Conservation (phyloP, 2,113 vertebrate species). For the Heterotilapia buettikoferi region DNA sequence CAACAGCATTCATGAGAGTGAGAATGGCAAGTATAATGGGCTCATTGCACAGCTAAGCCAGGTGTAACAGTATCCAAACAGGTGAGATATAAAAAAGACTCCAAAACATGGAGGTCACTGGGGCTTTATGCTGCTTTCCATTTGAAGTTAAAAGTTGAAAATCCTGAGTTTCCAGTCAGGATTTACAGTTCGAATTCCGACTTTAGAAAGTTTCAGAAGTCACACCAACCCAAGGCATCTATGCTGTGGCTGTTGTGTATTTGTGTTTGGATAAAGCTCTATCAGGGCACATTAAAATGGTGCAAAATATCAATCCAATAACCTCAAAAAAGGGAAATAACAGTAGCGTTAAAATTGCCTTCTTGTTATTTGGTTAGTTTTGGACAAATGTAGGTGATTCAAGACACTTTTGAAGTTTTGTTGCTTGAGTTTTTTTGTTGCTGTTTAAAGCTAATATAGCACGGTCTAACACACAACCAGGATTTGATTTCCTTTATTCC, state of each 20-base stretch:
- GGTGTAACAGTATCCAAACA: background rate
- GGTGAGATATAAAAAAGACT: background rate
- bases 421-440: background rate
- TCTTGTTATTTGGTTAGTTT: background rate
- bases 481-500: background rate
- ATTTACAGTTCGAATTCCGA: background rate
- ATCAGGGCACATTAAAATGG: background rate
- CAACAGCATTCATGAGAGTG: background rate
- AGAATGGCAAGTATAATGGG: background rate
- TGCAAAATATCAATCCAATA: background rate
- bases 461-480: background rate
- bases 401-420: background rate
- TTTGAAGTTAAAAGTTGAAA: background rate
- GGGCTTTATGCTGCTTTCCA: background rate
- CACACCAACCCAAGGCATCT: background rate
- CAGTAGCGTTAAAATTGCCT: background rate
- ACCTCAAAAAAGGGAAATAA: background rate
- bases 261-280: background rate
- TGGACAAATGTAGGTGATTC: background rate
- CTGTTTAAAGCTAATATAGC: background rate
- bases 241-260: background rate
- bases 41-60: background rate
- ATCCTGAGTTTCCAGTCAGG: background rate
- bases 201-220: background rate
- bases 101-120: background rate